Conservation (phyloP, 1,140 invertebrate genomes). For the Sycophila sp. region DNA sequence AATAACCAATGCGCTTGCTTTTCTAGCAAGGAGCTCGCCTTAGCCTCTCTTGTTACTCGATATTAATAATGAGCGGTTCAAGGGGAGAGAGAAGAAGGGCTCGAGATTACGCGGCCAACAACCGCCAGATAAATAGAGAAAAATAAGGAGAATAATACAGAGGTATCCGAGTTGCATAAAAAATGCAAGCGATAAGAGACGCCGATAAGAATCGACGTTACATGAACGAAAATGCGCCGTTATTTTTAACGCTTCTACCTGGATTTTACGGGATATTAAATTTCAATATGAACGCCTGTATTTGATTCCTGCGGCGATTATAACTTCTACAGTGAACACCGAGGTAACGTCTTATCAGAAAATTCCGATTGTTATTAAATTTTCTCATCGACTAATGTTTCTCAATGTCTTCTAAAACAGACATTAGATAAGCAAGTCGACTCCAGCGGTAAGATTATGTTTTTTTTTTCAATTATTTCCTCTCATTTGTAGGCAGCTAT, state of each 20-base stretch:
- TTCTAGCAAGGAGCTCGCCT: constrained; percentile 5
- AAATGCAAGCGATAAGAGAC: neutral
- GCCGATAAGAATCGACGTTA: constrained; percentile 4
- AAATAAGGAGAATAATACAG: constrained; percentile 19
- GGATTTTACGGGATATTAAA: neutral
- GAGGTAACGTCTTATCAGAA: too few species aligned
- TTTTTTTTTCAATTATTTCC: too few species aligned
- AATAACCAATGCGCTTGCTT: constrained; percentile 53
- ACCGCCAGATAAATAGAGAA: constrained; percentile 25
- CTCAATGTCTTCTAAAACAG: too few species aligned
- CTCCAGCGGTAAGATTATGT: too few species aligned
- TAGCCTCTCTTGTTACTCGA: constrained; percentile 57
- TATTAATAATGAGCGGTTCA: constrained; percentile 61
- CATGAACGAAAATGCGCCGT: neutral
- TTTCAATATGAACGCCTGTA: neutral
- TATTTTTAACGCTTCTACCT: neutral
- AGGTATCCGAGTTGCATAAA: neutral
- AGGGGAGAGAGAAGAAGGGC: too few species aligned
- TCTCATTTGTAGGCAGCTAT: too few species aligned
- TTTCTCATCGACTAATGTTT: too few species aligned
- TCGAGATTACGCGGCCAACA: neutral
- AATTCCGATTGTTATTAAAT: too few species aligned
- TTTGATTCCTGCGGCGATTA: neutral
- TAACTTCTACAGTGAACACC: too few species aligned
- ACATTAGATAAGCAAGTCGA: too few species aligned